Base-by-base conservation (phyloP, 2,888 invertebrate species). In the Lasioglossum lativentre region DNA sequence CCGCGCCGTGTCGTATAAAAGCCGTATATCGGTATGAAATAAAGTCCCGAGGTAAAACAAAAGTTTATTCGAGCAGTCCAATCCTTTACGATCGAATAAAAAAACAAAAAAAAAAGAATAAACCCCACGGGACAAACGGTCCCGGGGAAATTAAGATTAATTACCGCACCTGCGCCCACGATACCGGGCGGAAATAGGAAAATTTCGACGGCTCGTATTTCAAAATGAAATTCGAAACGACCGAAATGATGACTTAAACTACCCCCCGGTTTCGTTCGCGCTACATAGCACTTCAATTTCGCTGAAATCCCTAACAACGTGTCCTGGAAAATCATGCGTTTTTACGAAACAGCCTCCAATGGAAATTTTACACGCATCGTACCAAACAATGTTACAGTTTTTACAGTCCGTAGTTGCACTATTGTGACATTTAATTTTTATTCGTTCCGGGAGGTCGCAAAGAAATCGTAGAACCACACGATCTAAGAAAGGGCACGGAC, bases 1-100 rank as follows among this genome's bases (percentile, higher is more conserved):
- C 59, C 45, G 45, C 45, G 16, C 45, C 27, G 16, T 16, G 27
- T 30, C 59, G 59, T 63, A 63, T 63, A 63, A 63, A 63, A 63
- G 30, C 59, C 27, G 59, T 63, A 63, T 63, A 63, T 63, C 59
- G 59, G 30, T 63, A 63, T 63, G 59, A 63, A 63, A 63, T 63
- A 63, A 63, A 63, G 59, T 63, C 30, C 59, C 30, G 27, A 6
- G 59, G 59, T 63, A 63, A 30, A 63, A 63, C 59, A 63, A 63
- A 63, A 63, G 30, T 30, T 63, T 63, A 63, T 63, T 63, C 27
- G 27, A 30, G 1, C 59, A 30, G 27, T 14, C 59, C 30, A 16
- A 16, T 63, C 30, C 59, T 63, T 63, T 63, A 63, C 30, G 59
- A 63, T 30, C 59, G 59, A 63, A 63, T 63, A 63, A 63, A 63